Conservation (phyloP, 2,113 vertebrate species). For the Cyanoliseus patagonus region DNA sequence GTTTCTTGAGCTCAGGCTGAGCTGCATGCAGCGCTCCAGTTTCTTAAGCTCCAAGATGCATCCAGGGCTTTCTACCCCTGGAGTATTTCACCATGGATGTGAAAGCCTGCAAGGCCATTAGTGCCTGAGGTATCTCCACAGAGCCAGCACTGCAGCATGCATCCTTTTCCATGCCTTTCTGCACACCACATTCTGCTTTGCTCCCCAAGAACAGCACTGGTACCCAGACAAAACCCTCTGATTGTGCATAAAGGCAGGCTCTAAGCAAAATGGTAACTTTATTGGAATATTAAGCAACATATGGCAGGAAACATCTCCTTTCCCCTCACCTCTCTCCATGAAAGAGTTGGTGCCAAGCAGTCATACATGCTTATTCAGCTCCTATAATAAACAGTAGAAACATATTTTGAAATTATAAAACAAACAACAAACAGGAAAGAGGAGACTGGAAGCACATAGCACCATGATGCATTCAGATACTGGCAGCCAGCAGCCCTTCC, state of each 20-base stretch:
- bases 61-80: background rate
- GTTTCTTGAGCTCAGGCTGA: background rate
- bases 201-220: background rate
- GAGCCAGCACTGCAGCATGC: background rate
- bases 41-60: accelerated
- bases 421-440: background rate
- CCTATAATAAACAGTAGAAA: background rate
- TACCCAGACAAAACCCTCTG: background rate
- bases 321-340: background rate
- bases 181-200: background rate
- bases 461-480: background rate
- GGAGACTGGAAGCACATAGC: background rate
- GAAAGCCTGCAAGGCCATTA: background rate
- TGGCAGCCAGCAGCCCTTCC: background rate
- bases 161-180: background rate
- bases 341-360: background rate
- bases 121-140: background rate
- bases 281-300: background rate
- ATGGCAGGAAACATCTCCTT: background rate
- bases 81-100: background rate
- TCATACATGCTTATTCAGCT: background rate
- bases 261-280: background rate
- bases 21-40: background rate
- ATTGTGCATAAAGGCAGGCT: background rate
- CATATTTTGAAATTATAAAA: background rate